phyloP scores from a whole-genome alignment of 2,888 invertebrate species.

The Lithophane socia region DNA sequence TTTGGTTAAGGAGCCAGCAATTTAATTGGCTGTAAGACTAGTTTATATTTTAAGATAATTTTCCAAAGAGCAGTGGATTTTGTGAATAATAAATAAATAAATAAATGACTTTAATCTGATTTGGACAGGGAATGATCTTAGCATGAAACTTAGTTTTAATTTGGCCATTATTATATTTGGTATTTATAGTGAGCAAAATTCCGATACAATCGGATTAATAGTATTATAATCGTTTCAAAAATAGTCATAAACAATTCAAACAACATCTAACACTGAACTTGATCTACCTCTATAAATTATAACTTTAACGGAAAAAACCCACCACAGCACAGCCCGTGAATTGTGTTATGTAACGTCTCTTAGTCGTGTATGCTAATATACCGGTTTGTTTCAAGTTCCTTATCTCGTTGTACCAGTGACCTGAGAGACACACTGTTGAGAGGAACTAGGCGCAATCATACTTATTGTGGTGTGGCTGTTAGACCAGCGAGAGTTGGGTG shows the following conservation, averaged over 20 bases:
- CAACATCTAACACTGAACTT: too few relatives aligned
- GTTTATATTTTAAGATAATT: too few relatives aligned
- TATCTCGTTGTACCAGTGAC: constrained; percentile 34
- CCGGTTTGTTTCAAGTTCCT: constrained; percentile 29
- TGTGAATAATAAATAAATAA: too few relatives aligned
- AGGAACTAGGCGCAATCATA: constrained; percentile 14
- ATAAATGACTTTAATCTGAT: neutral
- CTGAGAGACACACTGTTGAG: neutral
- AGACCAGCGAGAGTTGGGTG: neutral
- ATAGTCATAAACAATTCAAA: too few relatives aligned
- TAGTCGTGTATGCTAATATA: constrained; percentile 33
- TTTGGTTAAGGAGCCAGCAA: neutral
- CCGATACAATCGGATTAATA: neutral
- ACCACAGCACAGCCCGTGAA: neutral
- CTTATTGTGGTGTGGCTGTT: neutral
- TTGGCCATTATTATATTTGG: neutral
- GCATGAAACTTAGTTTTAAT: neutral
- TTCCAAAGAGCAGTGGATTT: too few relatives aligned
- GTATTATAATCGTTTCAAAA: neutral
- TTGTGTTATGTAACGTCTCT: constrained; percentile 29
- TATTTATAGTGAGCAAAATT: neutral
- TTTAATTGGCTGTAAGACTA: too few relatives aligned
- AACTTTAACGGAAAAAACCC: too few relatives aligned
- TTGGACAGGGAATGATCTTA: neutral
- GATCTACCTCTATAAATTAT: too few relatives aligned